These are phyloP conservation scores for Heliconius eleuchia DNA, from an alignment of 1,140 invertebrate species.

Conservation along the genomic window DNA sequence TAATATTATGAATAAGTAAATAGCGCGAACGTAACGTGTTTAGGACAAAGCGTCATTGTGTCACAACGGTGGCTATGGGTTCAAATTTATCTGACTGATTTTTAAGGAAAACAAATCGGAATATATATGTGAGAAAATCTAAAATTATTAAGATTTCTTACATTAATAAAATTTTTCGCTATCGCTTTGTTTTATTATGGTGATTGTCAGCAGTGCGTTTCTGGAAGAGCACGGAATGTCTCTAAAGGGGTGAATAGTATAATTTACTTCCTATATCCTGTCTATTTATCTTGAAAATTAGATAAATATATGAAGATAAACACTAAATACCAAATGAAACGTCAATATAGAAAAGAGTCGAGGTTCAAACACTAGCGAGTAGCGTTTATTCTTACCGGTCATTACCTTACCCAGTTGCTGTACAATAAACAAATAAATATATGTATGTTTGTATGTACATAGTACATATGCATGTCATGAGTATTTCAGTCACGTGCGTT, in stretches of 20 bases:
- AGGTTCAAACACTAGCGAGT: background rate
- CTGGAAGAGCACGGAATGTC: too few species aligned
- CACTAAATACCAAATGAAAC: background rate
- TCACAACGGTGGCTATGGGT: background rate
- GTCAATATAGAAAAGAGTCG: background rate
- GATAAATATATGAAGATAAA: too few species aligned
- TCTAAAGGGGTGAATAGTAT: too few species aligned
- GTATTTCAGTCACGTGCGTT: constrained; percentile 1
- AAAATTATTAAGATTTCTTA: too few species aligned
- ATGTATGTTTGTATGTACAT: background rate
- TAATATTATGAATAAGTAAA: background rate
- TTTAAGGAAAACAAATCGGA: background rate
- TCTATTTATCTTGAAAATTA: too few species aligned
- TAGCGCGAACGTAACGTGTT: background rate
- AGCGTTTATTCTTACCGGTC: constrained; percentile 1
- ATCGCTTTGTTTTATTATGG: too few species aligned
- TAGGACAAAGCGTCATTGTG: background rate
- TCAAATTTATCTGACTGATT: background rate
- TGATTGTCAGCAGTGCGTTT: too few species aligned
- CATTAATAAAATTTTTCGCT: too few species aligned
- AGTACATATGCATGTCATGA: background rate
- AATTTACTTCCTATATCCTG: too few species aligned
- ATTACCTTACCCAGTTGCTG: background rate
- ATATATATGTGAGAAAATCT: too few species aligned
- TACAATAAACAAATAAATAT: background rate